Conservation (phyloP, 1,140 invertebrate species). For the Arctopsyche grandis region DNA sequence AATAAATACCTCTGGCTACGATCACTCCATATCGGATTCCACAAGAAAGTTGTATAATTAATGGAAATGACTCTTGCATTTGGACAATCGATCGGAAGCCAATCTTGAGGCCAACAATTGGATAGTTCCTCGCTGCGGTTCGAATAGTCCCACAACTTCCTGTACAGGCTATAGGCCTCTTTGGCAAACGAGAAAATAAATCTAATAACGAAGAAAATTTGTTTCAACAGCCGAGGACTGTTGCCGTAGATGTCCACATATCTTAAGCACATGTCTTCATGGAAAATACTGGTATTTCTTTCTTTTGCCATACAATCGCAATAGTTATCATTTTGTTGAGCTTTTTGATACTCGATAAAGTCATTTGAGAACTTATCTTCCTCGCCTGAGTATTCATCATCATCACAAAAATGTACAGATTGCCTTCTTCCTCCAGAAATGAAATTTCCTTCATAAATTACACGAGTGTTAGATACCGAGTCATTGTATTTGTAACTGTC, state of each 20-base stretch:
- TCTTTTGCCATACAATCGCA: conserved; percentile 8
- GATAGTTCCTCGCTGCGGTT: conserved; percentile 57
- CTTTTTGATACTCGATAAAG: background rate
- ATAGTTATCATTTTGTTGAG: background rate
- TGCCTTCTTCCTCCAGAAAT: background rate
- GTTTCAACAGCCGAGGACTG: background rate
- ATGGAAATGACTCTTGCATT: conserved; percentile 74
- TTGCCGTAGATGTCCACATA: conserved; percentile 41
- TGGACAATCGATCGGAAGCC: conserved; percentile 74
- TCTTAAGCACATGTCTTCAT: conserved; percentile 17
- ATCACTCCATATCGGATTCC: conserved; percentile 75
- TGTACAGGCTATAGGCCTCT: conserved; percentile 13
- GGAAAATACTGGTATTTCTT: background rate
- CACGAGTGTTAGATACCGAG: background rate
- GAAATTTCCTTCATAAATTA: background rate
- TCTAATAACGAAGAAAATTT: conserved; percentile 17
- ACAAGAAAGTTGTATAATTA: conserved; percentile 76
- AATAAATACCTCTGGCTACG: conserved; percentile 67
- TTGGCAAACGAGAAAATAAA: conserved; percentile 32
- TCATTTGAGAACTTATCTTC: background rate
- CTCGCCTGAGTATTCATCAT: background rate
- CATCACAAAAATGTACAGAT: background rate
- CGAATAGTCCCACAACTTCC: conserved; percentile 16
- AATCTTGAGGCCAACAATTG: conserved; percentile 76
- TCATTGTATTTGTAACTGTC: background rate